Evolutionary conservation across 2,888 invertebrate species (phyloP), one percentile per base, ranked within the genome.

Genomic region (Mylabris sibirica): DNA sequence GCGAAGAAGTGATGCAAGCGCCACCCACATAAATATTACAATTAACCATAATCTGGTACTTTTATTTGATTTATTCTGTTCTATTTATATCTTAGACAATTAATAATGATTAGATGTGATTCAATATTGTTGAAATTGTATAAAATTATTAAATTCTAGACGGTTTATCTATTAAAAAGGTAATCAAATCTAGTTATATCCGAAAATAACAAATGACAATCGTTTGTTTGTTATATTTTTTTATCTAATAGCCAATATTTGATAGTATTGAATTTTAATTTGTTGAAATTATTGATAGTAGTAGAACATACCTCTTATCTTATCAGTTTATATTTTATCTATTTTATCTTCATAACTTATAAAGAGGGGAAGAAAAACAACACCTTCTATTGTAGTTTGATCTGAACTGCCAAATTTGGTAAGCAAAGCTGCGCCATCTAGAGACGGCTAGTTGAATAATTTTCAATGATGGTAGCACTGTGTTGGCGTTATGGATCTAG

Each of bases 1-100:
- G 24, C 65, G 62, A 65, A 60, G 41, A 60, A 66, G 34, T 67
- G 62, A 65, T 65, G 67, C 67, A 70, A 65, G 67, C 70, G 67
- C 65, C 70, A 64, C 70, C 70, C 70, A 70, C 70, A 59, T 57
- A 64, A 20, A 53, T 34, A 60, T 34, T 34, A 59, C 24, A 61
- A 60, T 64, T 30, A 34, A 30, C n/a, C n/a, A 49, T 44, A 66
- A 30, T 66, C 63, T 69, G 69, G 53, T 69, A 53, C 44, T 59
- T 63, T 66, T 22, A 61, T 3, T 12, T 38, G 12, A 30, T 24
- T 11, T n/a, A 61, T 59, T 66, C 53, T 3, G 14, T n/a, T 38
- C 30, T 60, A 35, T 69, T 64, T 61, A 60, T 9, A 12, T 44
- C 5, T 6, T 17, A 44, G 5, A 6, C 8, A 17, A 17, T 44